A percentile compares a stretch with the other conserved stretches of the same genome.
Evolutionary conservation across 2,797 vertebrate species (phyloP).

Genomic region (Psittacula derbiana): DNA sequence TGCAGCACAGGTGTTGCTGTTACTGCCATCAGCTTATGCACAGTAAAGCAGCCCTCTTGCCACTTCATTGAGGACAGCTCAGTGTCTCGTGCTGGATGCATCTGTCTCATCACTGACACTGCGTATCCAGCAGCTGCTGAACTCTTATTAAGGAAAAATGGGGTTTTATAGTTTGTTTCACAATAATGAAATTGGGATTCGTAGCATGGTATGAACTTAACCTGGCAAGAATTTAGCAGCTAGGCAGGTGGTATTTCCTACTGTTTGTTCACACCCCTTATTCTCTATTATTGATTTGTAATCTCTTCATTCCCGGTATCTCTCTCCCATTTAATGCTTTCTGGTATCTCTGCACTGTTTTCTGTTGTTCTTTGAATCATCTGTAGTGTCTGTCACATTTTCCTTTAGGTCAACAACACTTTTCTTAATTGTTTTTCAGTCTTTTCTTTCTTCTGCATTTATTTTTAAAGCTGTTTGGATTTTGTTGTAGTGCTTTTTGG

Average conservation of each 20-base stretch:
- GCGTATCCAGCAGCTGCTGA: background rate
- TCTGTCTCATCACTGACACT: background rate
- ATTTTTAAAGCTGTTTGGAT: background rate
- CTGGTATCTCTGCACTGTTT: background rate
- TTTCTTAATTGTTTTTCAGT: background rate
- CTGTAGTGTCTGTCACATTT: background rate
- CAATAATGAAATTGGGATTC: background rate
- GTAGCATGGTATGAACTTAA: background rate
- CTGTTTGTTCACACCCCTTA: background rate
- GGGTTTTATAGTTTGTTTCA: background rate
- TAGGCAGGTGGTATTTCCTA: background rate
- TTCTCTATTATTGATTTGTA: background rate
- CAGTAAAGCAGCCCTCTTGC: background rate
- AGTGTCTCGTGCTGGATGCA: accelerated
- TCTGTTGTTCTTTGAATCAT: background rate
- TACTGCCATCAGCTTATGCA: accelerated
- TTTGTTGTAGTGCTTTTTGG: background rate
- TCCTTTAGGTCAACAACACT: background rate
- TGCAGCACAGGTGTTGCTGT: background rate
- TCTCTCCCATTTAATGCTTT: background rate
- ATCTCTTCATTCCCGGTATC: background rate
- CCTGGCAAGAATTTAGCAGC: background rate
- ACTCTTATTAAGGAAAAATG: background rate
- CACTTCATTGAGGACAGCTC: background rate
- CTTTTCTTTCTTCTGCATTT: background rate